Evolutionary conservation across 2,113 vertebrate species (phyloP), one percentile per base, ranked within the genome.

Genomic region (Cacatua alba): DNA sequence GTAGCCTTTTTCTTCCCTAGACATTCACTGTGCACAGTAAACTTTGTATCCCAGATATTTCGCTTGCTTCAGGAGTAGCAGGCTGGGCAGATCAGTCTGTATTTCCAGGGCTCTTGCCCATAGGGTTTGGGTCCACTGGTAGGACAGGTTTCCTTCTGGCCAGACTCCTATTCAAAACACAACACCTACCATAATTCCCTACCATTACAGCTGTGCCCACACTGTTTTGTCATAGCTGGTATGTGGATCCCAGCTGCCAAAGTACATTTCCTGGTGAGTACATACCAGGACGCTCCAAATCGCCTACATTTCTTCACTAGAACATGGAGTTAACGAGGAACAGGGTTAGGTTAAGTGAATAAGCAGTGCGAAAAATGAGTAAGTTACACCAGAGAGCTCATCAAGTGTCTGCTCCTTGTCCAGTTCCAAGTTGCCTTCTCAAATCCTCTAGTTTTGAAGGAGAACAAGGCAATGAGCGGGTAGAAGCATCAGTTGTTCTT

Each of bases 171-270:
- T 49, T 75, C 55, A 33, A 26, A 82, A 20, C n/a, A 9, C 16
- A 53, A 1, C 18, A 29, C 31, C 37, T 48, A 9, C 43, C 31
- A 4, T 6, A 41, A 21, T 24, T 72, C 28, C 53, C 35, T 49
- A 55, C 23, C 33, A 10, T 49, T 44, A 8, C 53, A 33, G 44
- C 48, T 17, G 24, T 68, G 51, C 63, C 37, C 63, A 21, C 3
- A 0, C 57, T 17, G 24, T 17, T 1, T 13, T 43, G 41, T 23
- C 12, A 0, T 12, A 41, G 55, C 55, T 24, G 35, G 24, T 31
- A 46, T 8, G 26, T 51, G 37, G 51, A 31, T 68, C 43, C 37
- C 60, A 48, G 63, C 29, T 71, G 37, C 52, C 52, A 44, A 41
- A 57, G n/a, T 3, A 18, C 21, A 2, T 79, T 46, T 78, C 51